phyloP scores from a whole-genome alignment of 2,113 vertebrate species.

The Cheilinus undulatus region DNA sequence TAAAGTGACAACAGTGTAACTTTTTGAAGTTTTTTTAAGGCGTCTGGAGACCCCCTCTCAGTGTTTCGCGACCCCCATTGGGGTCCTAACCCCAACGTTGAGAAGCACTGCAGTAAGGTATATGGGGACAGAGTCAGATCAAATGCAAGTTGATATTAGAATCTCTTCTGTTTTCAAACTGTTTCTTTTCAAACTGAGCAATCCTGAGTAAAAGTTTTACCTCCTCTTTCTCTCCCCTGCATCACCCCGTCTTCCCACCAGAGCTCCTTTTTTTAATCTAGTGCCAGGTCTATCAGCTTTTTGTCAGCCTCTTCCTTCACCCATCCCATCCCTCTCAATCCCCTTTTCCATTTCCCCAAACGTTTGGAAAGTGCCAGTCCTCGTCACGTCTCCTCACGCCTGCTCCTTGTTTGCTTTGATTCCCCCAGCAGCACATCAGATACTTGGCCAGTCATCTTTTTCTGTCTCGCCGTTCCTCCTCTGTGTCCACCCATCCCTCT shows the following conservation, averaged over 20 bases:
- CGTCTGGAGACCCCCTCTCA: no score
- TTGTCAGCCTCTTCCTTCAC: neutral
- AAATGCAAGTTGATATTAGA: neutral
- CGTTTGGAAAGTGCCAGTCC: slow-evolving; percentile 1
- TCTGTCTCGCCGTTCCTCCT: neutral
- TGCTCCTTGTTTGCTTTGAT: slow-evolving; percentile 8
- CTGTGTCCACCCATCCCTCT: neutral
- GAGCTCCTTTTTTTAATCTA: slow-evolving; percentile 17
- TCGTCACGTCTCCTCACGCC: neutral
- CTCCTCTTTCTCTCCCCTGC: neutral
- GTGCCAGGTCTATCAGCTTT: slow-evolving; percentile 1
- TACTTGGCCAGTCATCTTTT: neutral
- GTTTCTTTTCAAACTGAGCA: neutral
- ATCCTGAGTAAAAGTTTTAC: neutral
- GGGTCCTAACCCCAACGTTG: no score
- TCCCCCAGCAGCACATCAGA: slow-evolving; percentile 3
- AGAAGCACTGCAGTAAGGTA: no score
- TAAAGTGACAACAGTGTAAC: no score
- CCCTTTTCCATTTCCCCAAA: slow-evolving; percentile 15
- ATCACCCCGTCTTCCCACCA: neutral
- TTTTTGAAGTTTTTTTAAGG: no score
- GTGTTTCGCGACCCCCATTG: no score
- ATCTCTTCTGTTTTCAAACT: neutral
- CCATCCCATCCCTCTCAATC: slow-evolving; percentile 1
- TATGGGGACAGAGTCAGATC: no score